Percentiles rank a stretch among this genome's conserved stretches.
phyloP scores from a whole-genome alignment of 2,113 vertebrate species.

The Cheilinus undulatus region DNA sequence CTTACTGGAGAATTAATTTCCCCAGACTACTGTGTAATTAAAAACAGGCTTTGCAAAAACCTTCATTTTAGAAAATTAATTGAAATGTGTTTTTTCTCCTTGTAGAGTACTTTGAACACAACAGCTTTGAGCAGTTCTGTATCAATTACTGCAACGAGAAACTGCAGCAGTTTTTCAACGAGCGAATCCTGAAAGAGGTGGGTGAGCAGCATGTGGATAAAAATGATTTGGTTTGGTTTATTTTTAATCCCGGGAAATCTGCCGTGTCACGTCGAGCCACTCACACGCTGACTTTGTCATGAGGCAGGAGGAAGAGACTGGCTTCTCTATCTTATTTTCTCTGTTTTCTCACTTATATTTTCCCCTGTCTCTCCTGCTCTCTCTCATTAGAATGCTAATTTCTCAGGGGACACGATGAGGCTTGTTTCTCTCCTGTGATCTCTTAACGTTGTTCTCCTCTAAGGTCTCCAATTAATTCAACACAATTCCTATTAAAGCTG shows the following conservation, averaged over 20 bases:
- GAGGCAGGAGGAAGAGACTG: conserved; percentile 2
- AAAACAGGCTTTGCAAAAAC: conserved; percentile 21
- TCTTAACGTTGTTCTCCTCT: conserved; percentile 58
- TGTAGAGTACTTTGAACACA: conserved; percentile 98
- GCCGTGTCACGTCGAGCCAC: conserved; percentile 28
- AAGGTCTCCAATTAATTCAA: conserved; percentile 60
- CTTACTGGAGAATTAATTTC: conserved; percentile 46
- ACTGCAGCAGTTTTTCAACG: conserved; percentile 99
- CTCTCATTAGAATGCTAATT: conserved; percentile 72
- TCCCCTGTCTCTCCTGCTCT: conserved; percentile 18
- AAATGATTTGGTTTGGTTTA: conserved; percentile 23
- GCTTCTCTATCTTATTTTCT: conserved; percentile 11
- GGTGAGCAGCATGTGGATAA: conserved; percentile 46
- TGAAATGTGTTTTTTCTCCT: conserved; percentile 67
- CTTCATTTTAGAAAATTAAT: conserved; percentile 46
- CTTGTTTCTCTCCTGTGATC: conserved; percentile 66
- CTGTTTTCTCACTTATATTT: conserved; percentile 26
- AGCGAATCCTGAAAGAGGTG: conserved; percentile 99
- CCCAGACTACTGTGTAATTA: conserved; percentile 31
- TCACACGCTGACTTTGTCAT: conserved; percentile 26
- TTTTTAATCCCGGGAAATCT: conserved; percentile 41
- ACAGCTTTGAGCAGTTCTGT: conserved; percentile 99
- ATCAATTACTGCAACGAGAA: conserved; percentile 99
- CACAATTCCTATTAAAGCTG: conserved; percentile 23
- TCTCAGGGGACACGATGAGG: conserved; percentile 59